Evolutionary conservation across 2,797 vertebrate genomes (phyloP).

Genomic region (Gorsachius magnificus): DNA sequence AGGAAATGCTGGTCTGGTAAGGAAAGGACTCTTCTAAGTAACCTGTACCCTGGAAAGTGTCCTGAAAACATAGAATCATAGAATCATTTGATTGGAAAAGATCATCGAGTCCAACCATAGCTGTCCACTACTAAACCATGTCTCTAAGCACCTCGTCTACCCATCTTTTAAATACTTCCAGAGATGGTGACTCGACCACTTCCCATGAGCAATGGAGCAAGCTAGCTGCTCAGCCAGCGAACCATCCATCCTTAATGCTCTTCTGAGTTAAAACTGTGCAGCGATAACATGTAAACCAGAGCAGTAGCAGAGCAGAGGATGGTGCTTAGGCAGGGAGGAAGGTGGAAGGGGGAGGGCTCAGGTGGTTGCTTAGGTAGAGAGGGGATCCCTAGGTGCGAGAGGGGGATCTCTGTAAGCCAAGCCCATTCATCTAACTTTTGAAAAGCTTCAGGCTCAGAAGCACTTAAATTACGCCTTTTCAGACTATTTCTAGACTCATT

Average conservation of each 20-base stretch:
- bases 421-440: neutral
- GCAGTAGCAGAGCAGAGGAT: neutral
- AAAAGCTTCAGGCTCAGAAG: neutral
- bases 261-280: neutral
- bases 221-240: accelerated
- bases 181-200: too few species aligned
- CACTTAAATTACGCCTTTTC: neutral
- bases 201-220: neutral
- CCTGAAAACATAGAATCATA: neutral
- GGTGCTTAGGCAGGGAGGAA: neutral
- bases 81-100: too few species aligned
- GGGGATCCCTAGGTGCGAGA: accelerated
- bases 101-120: too few species aligned
- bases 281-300: neutral
- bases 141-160: too few species aligned
- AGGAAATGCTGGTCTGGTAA: neutral
- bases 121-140: too few species aligned
- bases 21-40: neutral
- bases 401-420: neutral
- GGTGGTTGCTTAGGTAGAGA: neutral
- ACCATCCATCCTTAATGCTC: neutral
- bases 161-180: too few species aligned
- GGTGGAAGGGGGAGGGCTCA: accelerated
- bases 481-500: neutral
- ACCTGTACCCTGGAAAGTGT: neutral